Evolutionary conservation across 2,888 invertebrate genomes (phyloP), one percentile per base, ranked within the genome.

Genomic region (Leucophenga maculata): DNA sequence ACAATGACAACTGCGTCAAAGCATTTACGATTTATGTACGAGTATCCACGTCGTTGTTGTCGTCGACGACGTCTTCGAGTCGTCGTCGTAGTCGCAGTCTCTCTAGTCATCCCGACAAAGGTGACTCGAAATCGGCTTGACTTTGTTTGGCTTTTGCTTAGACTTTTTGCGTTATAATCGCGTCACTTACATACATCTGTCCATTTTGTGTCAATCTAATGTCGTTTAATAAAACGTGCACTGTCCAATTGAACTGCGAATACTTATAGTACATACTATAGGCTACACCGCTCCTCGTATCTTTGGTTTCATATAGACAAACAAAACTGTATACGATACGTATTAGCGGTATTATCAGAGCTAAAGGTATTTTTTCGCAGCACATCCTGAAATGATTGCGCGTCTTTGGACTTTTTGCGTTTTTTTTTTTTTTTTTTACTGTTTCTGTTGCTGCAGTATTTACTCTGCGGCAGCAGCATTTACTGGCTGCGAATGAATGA

Each of bases 201-300:
- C 62, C 62, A 64, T 64, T 64, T 64, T 64, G 48, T 64, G 62
- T 64, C 62, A 64, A 64, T 64, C 62, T 64, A 22, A 46, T 64
- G 62, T 64, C 62, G 62, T 64, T 64, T 64, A 64, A 64, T 64
- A 64, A 64, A 64, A 64, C 48, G 62, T 64, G 62, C 62, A 64
- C 62, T 64, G 62, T 64, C 62, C 62, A 48, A 48, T 31, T 46
- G 22, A n/a, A n/a, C 48, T 39, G 18, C 60, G 26, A 59, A 39
- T 39, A 22, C 20, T 20, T 26, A 13, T 26, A 60, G 16, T 59
- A 39, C 62, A 11, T 26, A 57, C 22, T 32, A 44, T 48, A 46
- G 26, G 46, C 22, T 46, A 20, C 13, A n/a, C 22, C 2, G 46
- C 46, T n/a, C 26, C 26, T 2, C 26, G 26, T 16, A 50, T 14